Evolutionary conservation across 2,113 vertebrate genomes (phyloP), one percentile per base, ranked within the genome.

Genomic region (Solea senegalensis): DNA sequence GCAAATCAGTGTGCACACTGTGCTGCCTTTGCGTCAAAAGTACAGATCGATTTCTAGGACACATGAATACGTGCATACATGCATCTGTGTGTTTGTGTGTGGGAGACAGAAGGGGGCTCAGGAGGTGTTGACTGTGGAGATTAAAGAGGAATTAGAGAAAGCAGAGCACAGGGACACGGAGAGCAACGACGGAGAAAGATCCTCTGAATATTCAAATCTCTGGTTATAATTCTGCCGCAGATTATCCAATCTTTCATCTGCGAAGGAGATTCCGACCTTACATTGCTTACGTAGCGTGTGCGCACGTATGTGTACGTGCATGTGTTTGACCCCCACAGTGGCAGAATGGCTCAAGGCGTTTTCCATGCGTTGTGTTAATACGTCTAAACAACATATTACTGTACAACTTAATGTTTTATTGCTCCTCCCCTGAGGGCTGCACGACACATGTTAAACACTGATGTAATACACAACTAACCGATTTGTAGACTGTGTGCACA

Each of bases 51-150:
- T 81, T 80, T 74, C 76, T 53, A 74, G 41, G 69, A 79, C 26
- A 66, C 48, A 60, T 78, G 50, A 74, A 71, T 54, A 48, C 57
- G 9, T 60, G 65, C 52, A 16, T 46, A 16, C n/a, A 15, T 52
- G 21, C 34, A 41, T 69, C 41, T 53, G 46, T 62, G 21, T 27
- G 10, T 56, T 45, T 57, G 40, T 58, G 27, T 65, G 71, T 45
- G 74, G 74, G 62, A 80, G 78, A 82, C 85, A 84, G 85, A 83
- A 74, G 79, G 81, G 61, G 61, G 74, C 83, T 89, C 78, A 79
- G 80, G 82, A 90, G 80, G 86, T 90, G 88, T 89, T 82, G 89
- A 89, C 86, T 82, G 63, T 46, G 58, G 78, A 88, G 87, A 89
- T 90, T 91, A 90, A 77, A 84, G 67, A 73, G 83, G 78, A 89